Percentiles rank a stretch among this genome's conserved stretches.
phyloP scores from a whole-genome alignment of 2,888 invertebrate species.

The Drosophila anceps region DNA sequence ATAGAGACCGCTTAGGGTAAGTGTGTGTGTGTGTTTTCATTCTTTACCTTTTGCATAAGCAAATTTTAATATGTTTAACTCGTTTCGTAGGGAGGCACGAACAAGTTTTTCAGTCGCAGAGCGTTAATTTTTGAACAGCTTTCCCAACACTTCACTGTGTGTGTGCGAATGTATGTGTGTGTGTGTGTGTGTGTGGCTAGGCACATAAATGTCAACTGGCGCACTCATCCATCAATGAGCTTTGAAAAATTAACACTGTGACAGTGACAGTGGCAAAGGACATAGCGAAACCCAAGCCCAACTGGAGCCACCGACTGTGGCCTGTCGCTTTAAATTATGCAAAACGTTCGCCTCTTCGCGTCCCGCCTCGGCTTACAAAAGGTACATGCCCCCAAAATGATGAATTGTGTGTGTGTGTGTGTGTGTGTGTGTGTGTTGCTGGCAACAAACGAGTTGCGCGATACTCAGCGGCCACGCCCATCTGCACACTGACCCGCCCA shows the following conservation, averaged over 20 bases:
- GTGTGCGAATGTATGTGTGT: slow-evolving; percentile 6
- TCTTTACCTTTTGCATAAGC: slow-evolving; percentile 71
- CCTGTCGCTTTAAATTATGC: slow-evolving; percentile 77
- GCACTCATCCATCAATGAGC: slow-evolving; percentile 78
- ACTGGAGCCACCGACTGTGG: slow-evolving; percentile 37
- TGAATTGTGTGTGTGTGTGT: slow-evolving; percentile 74
- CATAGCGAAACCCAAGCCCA: neutral
- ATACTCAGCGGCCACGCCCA: neutral
- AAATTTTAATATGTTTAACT: slow-evolving; percentile 82
- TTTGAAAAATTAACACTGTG: slow-evolving; percentile 79
- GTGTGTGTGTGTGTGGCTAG: slow-evolving; percentile 49
- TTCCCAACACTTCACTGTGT: neutral
- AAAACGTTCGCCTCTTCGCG: slow-evolving; percentile 51
- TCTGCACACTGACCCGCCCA: slow-evolving; percentile 3
- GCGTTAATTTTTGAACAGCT: slow-evolving; percentile 76
- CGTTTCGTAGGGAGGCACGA: slow-evolving; percentile 54
- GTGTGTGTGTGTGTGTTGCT: slow-evolving; percentile 62
- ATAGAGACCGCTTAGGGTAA: neutral
- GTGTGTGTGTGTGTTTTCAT: slow-evolving; percentile 28
- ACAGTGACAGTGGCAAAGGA: slow-evolving; percentile 78
- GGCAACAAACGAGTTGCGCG: slow-evolving; percentile 47
- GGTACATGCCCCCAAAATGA: slow-evolving; percentile 68
- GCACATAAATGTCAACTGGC: slow-evolving; percentile 80
- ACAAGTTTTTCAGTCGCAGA: slow-evolving; percentile 45
- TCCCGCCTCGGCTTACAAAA: slow-evolving; percentile 49